Evolutionary conservation across 2,113 vertebrate genomes (phyloP), one percentile per base, ranked within the genome.

Genomic region (Sturnira hondurensis): DNA sequence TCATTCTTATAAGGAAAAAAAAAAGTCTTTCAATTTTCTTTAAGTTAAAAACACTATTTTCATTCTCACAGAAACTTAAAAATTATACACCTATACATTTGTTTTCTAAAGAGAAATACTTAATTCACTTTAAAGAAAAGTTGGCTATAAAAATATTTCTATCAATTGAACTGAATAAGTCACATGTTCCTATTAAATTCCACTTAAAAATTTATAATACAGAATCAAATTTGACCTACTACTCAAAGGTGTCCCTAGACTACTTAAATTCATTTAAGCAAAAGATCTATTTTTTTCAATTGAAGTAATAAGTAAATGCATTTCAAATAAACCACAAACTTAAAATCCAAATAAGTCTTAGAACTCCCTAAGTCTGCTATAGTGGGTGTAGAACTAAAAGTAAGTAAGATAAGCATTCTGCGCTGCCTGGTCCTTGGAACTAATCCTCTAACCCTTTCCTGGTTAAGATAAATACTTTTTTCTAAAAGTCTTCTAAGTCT

Each of bases 41-140:
- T 83, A 95, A 86, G 84, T 96, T 92, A 94, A 96, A 90, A 90
- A 41, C 65, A 4, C 19, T 94, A 82, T 77, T 97, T 96, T 94
- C 43, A 94, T 89, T 94, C 33, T 87, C 80, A 84, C 12, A 38
- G n/a, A 91, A 86, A 5, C 89, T 36, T 80, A 87, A 93, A 96
- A 47, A 76, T 83, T 81, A 78, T 19, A 89, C 45, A 43, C 15
- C 17, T 80, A 94, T 47, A 71, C 5, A 94, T 94, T 65, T 85
- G 78, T 93, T 95, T 94, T 93, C 71, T 93, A 95, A 95, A 94
- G 67, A 94, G 58, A 95, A 92, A 96, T 88, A 68, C 4, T 33
- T 16, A 86, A 89, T 93, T 96, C 33, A 91, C 68, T 83, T 94
- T 41, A 91, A 85, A 82, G 82, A 82, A 91, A 96, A 96, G 58